Evolutionary conservation across 2,113 vertebrate species (phyloP).

Genomic region (Microcebus tavaratra): DNA sequence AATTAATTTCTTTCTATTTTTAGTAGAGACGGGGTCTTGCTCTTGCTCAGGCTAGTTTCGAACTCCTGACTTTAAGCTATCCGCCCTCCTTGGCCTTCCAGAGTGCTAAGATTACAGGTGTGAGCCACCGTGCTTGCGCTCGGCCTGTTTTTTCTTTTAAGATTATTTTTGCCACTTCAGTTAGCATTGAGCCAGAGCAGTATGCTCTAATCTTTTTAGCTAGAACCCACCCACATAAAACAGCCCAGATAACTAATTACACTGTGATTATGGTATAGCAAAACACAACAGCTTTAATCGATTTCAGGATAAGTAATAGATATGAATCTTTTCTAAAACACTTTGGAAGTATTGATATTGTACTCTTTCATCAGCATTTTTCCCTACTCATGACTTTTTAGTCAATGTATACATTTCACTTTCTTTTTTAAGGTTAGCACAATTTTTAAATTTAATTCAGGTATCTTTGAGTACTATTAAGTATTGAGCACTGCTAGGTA

Average conservation of each 20-base stretch:
- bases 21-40: too few relatives aligned
- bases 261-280: background rate
- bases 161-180: slow-evolving; percentile 34
- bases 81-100: too few relatives aligned
- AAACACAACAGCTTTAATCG: background rate
- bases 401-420: slow-evolving; percentile 14
- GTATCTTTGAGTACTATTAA: slow-evolving; percentile 6
- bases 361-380: background rate
- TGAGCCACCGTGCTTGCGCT: too few relatives aligned
- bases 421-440: background rate
- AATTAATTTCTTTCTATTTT: too few relatives aligned
- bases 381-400: slow-evolving; percentile 28
- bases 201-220: background rate
- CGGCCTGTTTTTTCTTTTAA: slow-evolving; percentile 20
- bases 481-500: background rate
- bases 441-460: slow-evolving; percentile 45
- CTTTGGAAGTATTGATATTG: background rate
- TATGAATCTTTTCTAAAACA: background rate
- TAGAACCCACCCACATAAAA: slow-evolving; percentile 31
- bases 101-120: too few relatives aligned
- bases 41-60: too few relatives aligned
- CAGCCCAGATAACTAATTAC: background rate
- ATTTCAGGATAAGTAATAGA: background rate
- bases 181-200: background rate
- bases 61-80: too few relatives aligned